These are phyloP conservation scores for Heliconius congener DNA, from an alignment of 1,140 invertebrate species.

Conservation along the genomic window DNA sequence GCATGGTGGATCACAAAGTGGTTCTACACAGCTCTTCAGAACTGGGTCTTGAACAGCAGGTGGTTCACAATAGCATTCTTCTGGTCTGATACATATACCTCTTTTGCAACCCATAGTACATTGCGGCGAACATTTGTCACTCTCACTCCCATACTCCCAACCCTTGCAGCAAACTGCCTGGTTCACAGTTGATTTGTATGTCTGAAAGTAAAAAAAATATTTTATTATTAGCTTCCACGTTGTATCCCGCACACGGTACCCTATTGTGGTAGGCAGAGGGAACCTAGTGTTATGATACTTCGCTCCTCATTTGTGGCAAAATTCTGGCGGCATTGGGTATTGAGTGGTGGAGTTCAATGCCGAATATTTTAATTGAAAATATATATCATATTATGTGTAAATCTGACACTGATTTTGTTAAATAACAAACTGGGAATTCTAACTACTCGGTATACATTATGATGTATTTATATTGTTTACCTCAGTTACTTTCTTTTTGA, in stretches of 20 bases:
- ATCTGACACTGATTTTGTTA: no score
- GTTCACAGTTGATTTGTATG: slow-evolving; percentile 11
- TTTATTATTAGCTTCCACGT: no score
- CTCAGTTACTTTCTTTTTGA: slow-evolving; percentile 44
- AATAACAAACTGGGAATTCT: no score
- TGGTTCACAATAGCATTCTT: background rate
- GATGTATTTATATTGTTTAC: slow-evolving; percentile 45
- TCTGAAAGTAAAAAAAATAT: background rate
- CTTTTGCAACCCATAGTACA: slow-evolving; percentile 12
- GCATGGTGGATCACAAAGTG: background rate
- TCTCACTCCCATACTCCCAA: slow-evolving; percentile 1
- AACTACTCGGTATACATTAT: no score
- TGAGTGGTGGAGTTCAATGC: no score
- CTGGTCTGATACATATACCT: background rate
- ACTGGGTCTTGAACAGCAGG: background rate
- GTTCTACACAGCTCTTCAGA: slow-evolving; percentile 22
- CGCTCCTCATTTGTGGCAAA: no score
- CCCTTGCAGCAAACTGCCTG: slow-evolving; percentile 18
- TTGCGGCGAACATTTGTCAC: background rate
- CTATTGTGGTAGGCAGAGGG: no score
- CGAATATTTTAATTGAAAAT: no score
- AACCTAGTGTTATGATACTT: no score
- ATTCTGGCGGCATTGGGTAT: no score
- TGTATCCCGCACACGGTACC: no score
- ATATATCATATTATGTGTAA: no score